Evolutionary conservation across 2,113 vertebrate genomes (phyloP), one percentile per base, ranked within the genome.

Genomic region (Grammomys surdaster): DNA sequence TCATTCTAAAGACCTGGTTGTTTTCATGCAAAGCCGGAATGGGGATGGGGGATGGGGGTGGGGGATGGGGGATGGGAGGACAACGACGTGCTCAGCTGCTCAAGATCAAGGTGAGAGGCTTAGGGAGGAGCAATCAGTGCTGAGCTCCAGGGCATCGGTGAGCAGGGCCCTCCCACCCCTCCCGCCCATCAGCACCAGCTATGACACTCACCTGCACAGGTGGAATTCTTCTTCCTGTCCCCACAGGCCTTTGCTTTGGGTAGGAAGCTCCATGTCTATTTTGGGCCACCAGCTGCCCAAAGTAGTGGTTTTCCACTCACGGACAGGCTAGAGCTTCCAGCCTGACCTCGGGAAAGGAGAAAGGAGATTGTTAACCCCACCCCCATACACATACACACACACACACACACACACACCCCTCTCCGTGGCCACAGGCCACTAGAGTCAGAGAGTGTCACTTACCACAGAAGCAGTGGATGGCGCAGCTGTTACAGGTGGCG

Each of bases 101-200:
- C 1, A 8, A n/a, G 77, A 28, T 87, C 78, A 73, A 43, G 9
- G 19, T 12, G 22, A 43, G 40, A 51, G 46, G 31, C 40, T 12
- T 0, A 7, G 26, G 40, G 60, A 43, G 54, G 69, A 43, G 85
- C 0, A 26, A 12, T 56, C 1, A 7, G 84, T 8, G 10, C 46
- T 48, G 51, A 31, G 1, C 54, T n/a, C n/a, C 7, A 17, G 65
- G 16, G 56, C 48, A 33, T 0, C 5, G 24, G 20, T 28, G 65
- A 89, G 65, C 4, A 40, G 84, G 60, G 46, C 40, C 40, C 40
- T 40, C 40, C 40, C 40, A 2, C 36, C 8, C 28, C 78, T 14
- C 0, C 7, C 7, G 31, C 80, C 0, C 78, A n/a, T 16, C n/a
- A 0, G 36, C 7, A 10, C 11, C 0, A 0, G 2, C 60, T 4